phyloP scores from a whole-genome alignment of 1,140 invertebrate species.

The Drosophila oshimai region DNA sequence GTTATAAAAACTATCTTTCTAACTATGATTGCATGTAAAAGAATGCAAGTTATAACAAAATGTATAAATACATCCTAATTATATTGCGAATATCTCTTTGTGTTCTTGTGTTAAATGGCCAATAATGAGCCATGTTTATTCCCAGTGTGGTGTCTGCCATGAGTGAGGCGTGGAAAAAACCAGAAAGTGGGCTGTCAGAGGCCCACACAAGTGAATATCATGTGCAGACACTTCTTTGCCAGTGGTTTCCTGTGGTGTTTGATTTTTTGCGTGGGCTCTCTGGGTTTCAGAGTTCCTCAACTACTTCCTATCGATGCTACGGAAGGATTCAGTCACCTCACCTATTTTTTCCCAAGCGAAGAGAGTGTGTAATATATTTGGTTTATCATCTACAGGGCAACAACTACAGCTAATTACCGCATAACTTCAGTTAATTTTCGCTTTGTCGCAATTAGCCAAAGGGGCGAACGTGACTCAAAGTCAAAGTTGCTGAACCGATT shows the following conservation, averaged over 20 bases:
- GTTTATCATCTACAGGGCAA: background rate
- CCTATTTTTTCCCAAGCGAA: background rate
- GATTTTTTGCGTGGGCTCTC: conserved; percentile 10
- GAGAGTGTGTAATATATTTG: background rate
- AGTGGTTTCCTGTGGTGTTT: conserved; percentile 18
- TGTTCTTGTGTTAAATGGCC: too few relatives aligned
- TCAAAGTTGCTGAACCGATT: conserved; percentile 32
- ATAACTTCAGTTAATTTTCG: conserved; percentile 44
- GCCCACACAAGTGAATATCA: conserved; percentile 8
- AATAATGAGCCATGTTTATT: background rate
- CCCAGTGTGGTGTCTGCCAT: background rate
- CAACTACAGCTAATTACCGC: conserved; percentile 42
- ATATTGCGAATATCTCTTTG: too few relatives aligned
- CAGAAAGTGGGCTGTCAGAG: background rate
- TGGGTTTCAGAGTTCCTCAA: background rate
- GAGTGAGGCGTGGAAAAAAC: conserved; percentile 9
- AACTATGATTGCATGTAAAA: too few relatives aligned
- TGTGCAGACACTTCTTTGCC: background rate
- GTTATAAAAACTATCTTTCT: too few relatives aligned
- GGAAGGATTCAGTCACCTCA: background rate
- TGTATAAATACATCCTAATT: too few relatives aligned
- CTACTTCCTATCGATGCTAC: too few relatives aligned
- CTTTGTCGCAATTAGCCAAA: conserved; percentile 20
- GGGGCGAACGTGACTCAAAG: conserved; percentile 44
- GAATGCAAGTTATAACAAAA: too few relatives aligned